Evolutionary conservation across 2,888 invertebrate species (phyloP), one percentile per base, ranked within the genome.

Genomic region (Andrena chrysosceles): DNA sequence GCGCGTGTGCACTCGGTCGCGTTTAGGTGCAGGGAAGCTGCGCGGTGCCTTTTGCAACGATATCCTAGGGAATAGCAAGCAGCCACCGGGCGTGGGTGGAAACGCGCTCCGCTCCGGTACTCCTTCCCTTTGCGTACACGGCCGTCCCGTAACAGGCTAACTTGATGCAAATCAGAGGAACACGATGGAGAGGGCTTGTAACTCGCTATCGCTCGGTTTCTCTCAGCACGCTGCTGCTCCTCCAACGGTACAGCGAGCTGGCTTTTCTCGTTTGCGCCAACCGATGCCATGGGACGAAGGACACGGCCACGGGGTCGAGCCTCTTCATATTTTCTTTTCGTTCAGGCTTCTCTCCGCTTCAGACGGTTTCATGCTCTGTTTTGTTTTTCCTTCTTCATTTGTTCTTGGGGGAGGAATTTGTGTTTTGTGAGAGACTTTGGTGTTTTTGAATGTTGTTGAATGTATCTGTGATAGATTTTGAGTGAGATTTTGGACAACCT

Each of bases 1-100:
- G 87, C 87, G 84, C 84, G 81, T 89, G 89, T 90, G 90, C 91
- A 87, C 89, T 89, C 86, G 84, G 84, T 84, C 87, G 85, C 85
- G 84, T 87, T 91, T 89, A 82, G 86, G 87, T 77, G 68, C 81
- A 76, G 23, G 67, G 72, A 79, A 72, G 42, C 42, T 78, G 80
- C 79, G 90, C 91, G 91, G 91, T 90, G 88, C 90, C 91, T 91
- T 91, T 92, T 90, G 89, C 84, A 90, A 87, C 83, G 78, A 81
- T 74, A 83, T 84, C 66, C 74, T 56, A 56, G 56, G 56, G 56
- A 56, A 56, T 56, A 56, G 73, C 79, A 79, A 87, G 80, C 81
- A 56, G 62, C 77, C 72, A 64, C 83, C 60, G 59, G 52, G 85
- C 85, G 85, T 89, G 87, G 90, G 89, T 87, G 90, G 87, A 79